A percentile compares a stretch with the other conserved stretches of the same genome.
phyloP scores from a whole-genome alignment of 2,113 vertebrate species.

The Micronisus gabar region DNA sequence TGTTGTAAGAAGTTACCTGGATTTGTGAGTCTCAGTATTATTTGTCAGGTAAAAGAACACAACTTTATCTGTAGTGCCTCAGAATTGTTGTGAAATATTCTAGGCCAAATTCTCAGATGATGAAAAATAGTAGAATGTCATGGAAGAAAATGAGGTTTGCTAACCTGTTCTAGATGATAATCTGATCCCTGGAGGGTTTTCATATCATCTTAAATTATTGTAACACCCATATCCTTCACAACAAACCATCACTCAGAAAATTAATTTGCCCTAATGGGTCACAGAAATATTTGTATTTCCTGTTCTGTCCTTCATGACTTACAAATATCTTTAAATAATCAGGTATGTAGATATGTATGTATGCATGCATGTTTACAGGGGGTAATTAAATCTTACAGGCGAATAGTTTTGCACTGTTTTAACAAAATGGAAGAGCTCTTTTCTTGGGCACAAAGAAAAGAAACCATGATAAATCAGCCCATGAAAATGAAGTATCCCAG shows the following conservation, averaged over 20 bases:
- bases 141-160: not conserved
- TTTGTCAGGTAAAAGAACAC: not conserved
- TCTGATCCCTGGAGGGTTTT: not conserved
- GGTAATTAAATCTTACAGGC: not conserved
- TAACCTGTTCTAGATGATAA: not conserved
- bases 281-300: not conserved
- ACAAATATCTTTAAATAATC: not conserved
- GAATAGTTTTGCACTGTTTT: not conserved
- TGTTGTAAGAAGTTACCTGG: not conserved
- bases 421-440: not conserved
- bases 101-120: not conserved
- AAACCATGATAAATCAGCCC: not conserved
- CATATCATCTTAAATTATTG: not conserved
- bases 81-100: not conserved
- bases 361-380: not conserved
- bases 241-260: not conserved
- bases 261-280: not conserved
- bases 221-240: not conserved
- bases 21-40: not conserved
- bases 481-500: not conserved
- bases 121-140: not conserved
- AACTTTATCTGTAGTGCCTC: not conserved
- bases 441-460: not conserved
- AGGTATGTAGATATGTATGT: not conserved
- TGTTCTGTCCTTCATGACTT: not conserved